phyloP scores from a whole-genome alignment of 2,113 vertebrate genomes.

The Callionymus lyra region DNA sequence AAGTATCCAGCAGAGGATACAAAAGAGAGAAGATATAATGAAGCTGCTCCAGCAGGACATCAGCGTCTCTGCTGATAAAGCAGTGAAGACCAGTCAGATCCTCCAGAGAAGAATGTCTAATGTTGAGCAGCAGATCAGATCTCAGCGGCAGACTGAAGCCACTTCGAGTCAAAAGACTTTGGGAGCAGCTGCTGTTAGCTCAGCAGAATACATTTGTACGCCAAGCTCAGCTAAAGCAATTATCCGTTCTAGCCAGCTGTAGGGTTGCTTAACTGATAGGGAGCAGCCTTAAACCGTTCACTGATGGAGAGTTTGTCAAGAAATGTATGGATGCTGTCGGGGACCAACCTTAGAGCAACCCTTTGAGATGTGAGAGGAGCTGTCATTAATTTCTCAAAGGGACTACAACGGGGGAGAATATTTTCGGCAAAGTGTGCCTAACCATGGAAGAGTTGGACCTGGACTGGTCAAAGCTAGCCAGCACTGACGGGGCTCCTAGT shows the following conservation, averaged over 20 bases:
- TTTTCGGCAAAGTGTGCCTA: slow-evolving; percentile 3
- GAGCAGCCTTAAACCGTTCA: not conserved
- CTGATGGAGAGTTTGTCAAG: slow-evolving; percentile 3
- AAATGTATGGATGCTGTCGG: not conserved
- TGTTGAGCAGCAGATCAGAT: no score
- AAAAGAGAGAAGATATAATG: no score
- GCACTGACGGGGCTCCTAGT: not conserved
- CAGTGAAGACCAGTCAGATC: no score
- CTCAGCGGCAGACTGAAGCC: no score
- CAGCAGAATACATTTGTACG: no score
- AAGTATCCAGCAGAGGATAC: no score
- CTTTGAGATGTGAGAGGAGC: slow-evolving; percentile 9
- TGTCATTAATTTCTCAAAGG: slow-evolving; percentile 13
- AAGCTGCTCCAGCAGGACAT: no score
- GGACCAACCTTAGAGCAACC: slow-evolving; percentile 1
- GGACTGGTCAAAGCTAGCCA: not conserved
- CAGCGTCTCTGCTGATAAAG: no score
- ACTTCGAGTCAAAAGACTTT: no score
- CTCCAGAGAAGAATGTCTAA: no score
- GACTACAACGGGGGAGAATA: slow-evolving; percentile 12
- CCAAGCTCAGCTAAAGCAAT: not conserved
- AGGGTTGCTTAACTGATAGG: not conserved
- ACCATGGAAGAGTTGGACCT: slow-evolving; percentile 1
- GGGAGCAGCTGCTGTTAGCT: no score
- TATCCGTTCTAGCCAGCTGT: not conserved